Conservation (phyloP, 2,888 invertebrate genomes). For the Isotomurus palustris region DNA sequence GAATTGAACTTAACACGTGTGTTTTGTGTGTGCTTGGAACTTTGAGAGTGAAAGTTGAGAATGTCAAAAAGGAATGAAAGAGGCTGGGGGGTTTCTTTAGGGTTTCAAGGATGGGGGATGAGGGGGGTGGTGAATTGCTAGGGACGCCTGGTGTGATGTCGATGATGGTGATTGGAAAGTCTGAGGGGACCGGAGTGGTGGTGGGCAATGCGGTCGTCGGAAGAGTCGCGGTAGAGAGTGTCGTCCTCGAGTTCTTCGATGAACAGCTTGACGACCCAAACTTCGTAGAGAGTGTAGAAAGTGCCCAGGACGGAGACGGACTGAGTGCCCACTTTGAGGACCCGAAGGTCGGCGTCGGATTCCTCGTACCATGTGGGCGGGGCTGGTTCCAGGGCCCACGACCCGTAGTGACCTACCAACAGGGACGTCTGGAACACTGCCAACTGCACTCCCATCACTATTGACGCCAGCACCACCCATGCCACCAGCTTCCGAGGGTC, state of each 20-base stretch:
- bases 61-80: too few relatives aligned
- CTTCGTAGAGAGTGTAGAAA: constrained; percentile 40
- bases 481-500: constrained; percentile 35
- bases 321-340: constrained; percentile 37
- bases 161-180: too few relatives aligned
- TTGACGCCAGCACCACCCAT: constrained; percentile 29
- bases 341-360: constrained; percentile 31
- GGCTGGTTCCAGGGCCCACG: constrained; percentile 29
- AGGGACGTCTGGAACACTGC: constrained; percentile 37
- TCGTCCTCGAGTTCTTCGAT: constrained; percentile 12
- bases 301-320: constrained; percentile 35
- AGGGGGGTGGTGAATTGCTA: too few relatives aligned
- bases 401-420: constrained; percentile 36
- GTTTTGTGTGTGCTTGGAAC: too few relatives aligned
- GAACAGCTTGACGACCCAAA: constrained; percentile 36
- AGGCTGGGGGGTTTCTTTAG: too few relatives aligned
- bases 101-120: too few relatives aligned
- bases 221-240: constrained; percentile 8
- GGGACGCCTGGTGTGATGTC: too few relatives aligned
- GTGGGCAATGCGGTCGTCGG: constrained; percentile 5
- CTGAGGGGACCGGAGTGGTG: too few relatives aligned
- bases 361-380: constrained; percentile 35
- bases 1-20: too few relatives aligned
- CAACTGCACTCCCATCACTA: constrained; percentile 30
- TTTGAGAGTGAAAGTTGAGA: too few relatives aligned